These are phyloP conservation scores for Macroramphosus scolopax DNA, from an alignment of 2,797 vertebrate species.

Conservation along the genomic window DNA sequence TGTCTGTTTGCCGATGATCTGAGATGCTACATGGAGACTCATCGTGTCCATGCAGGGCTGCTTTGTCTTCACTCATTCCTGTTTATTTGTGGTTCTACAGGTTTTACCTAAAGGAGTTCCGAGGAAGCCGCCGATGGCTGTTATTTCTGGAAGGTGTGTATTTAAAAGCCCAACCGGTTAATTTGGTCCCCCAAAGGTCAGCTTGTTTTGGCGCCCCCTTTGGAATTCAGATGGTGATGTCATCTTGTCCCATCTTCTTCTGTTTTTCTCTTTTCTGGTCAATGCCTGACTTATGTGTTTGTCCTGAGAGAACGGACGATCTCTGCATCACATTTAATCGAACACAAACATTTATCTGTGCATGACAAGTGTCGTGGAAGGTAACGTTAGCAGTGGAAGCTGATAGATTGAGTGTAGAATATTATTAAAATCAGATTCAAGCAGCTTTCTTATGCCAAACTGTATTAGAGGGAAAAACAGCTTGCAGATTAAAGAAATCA, in stretches of 20 bases:
- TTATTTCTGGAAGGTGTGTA: conserved; percentile 83
- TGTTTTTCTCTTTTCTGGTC: conserved; percentile 18
- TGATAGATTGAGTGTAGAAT: neutral
- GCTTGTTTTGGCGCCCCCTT: conserved; percentile 53
- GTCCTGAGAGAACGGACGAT: neutral
- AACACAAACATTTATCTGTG: conserved; percentile 3
- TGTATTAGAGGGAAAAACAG: neutral
- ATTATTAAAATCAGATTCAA: neutral
- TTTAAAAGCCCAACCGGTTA: conserved; percentile 70
- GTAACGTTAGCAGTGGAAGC: neutral
- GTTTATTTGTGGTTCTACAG: conserved; percentile 67
- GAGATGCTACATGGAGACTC: neutral
- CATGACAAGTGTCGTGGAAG: too few relatives aligned
- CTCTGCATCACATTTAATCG: neutral
- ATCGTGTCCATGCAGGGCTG: conserved; percentile 25
- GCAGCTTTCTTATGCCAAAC: neutral
- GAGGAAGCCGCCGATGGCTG: conserved; percentile 80
- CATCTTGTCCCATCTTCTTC: conserved; percentile 50
- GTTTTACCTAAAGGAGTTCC: conserved; percentile 81
- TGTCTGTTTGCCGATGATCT: too few relatives aligned
- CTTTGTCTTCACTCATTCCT: conserved; percentile 31
- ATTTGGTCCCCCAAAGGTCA: conserved; percentile 70
- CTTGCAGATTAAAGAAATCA: too few relatives aligned
- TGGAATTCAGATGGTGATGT: conserved; percentile 66
- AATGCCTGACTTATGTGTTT: neutral